Percentiles rank a stretch among this genome's conserved stretches.
These are phyloP conservation scores for Drosophila neutralis DNA, from an alignment of 2,888 invertebrate species.

Conservation along the genomic window DNA sequence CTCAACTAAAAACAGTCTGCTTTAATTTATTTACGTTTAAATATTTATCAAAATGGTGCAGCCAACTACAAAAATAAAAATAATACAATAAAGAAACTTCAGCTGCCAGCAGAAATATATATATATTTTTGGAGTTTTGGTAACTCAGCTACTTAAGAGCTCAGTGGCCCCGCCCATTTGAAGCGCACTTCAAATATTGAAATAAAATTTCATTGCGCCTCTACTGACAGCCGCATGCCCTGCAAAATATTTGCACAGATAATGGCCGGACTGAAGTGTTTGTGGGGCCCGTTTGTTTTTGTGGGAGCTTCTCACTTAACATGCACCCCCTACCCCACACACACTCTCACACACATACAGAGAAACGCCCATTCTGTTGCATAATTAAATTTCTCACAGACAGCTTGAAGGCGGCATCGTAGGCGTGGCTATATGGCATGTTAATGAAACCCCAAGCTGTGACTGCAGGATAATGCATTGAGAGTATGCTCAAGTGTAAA, in stretches of 20 bases:
- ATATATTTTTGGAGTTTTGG: conserved; percentile 32
- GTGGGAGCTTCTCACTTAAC: conserved; percentile 37
- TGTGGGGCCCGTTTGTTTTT: conserved; percentile 46
- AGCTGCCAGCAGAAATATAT: neutral
- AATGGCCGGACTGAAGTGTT: conserved; percentile 59
- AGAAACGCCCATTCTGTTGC: conserved; percentile 41
- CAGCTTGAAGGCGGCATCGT: conserved; percentile 30
- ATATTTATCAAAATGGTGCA: conserved; percentile 19
- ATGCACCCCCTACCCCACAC: neutral
- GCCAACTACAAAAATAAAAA: conserved; percentile 4
- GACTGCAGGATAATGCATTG: conserved; percentile 46
- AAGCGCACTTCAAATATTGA: conserved; percentile 67
- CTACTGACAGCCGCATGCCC: conserved; percentile 16
- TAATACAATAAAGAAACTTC: neutral
- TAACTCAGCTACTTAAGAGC: conserved; percentile 48
- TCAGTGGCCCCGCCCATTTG: conserved; percentile 37
- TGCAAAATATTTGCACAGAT: conserved; percentile 66
- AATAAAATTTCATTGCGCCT: conserved; percentile 66
- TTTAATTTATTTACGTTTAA: conserved; percentile 36
- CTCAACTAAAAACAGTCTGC: conserved; percentile 8
- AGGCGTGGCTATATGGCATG: conserved; percentile 50
- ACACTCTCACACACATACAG: conserved; percentile 2
- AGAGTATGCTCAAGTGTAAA: conserved; percentile 11
- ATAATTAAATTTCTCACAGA: conserved; percentile 65
- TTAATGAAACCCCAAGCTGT: conserved; percentile 46